These are phyloP conservation scores for Etheostoma spectabile DNA, from an alignment of 2,113 vertebrate genomes.

Conservation along the genomic window DNA sequence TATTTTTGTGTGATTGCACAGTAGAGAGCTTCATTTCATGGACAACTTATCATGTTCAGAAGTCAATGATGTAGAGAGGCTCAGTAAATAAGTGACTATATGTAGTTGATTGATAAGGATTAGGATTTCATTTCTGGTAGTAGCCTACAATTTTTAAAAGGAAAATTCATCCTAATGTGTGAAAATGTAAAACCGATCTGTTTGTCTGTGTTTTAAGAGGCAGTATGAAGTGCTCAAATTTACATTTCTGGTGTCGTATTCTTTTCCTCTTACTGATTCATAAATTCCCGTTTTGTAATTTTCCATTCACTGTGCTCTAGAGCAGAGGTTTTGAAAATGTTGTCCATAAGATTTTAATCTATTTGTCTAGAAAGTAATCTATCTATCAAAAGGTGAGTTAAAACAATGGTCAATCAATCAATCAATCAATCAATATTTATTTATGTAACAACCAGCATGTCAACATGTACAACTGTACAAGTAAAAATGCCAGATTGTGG, in stretches of 20 bases:
- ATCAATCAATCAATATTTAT: too few species aligned
- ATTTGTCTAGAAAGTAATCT: too few species aligned
- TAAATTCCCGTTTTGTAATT: neutral
- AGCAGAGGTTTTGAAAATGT: too few species aligned
- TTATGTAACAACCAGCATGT: too few species aligned
- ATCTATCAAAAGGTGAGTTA: too few species aligned
- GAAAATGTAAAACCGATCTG: neutral
- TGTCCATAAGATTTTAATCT: too few species aligned
- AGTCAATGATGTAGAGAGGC: neutral
- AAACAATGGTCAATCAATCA: too few species aligned
- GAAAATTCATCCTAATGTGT: too few species aligned
- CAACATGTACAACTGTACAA: too few species aligned
- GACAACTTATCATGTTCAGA: neutral
- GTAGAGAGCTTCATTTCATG: slow-evolving; percentile 8
- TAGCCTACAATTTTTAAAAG: neutral
- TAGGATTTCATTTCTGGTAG: neutral
- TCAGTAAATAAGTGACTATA: neutral
- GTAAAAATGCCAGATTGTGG: too few species aligned
- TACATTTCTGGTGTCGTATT: neutral
- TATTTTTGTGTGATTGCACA: slow-evolving; percentile 36
- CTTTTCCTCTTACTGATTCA: neutral
- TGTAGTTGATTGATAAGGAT: neutral
- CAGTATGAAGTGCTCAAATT: neutral
- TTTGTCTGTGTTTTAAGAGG: neutral
- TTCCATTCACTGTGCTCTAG: neutral